Evolutionary conservation across 2,797 vertebrate species (phyloP), one percentile per base, ranked within the genome.

Genomic region (Diplodus puntazzo): DNA sequence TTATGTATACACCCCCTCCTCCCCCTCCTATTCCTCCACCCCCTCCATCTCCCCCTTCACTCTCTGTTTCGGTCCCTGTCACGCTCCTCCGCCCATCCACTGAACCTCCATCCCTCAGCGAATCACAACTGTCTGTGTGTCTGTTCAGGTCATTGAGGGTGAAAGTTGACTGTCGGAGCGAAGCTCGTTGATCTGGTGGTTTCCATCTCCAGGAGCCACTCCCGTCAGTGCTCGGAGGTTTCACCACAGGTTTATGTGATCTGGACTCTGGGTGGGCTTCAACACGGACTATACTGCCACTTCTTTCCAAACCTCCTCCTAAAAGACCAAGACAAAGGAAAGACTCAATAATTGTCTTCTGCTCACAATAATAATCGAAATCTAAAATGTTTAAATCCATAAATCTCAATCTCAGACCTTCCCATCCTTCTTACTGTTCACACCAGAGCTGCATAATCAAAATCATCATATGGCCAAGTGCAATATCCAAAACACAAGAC

Each of bases 171-270:
- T 98, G 97, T 54, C 96, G 96, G n/a, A 98, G 94, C 25, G 96
- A 97, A 11, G 95, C 69, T 65, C 97, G 96, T 59, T 90, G 92
- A 12, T 98, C 97, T 0, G 96, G 96, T 4, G 97, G 96, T 81
- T 97, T 98, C 98, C 98, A 99, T 66, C 98, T 95, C 98, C 98
- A 99, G 6, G 98, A 98, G 69, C 97, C 97, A 1, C 96, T 97
- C 50, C 97, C 97, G 58, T 98, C 98, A 0, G 95, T 97, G 80
- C 95, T 97, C 0, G 97, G 97, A 79, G 97, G 97, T 88, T 96
- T 97, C 59, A 98, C 97, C 75, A 97, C 88, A 2, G 97, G 97
- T 84, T 96, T 95, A 87, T 95, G 95, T 4, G 72, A 30, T 60
- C 87, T 86, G 80, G 96, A 96, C 92, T 98, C 97, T 0, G 97